Base-by-base conservation (phyloP, 2,113 vertebrate genomes). In the Notothenia rossii region DNA sequence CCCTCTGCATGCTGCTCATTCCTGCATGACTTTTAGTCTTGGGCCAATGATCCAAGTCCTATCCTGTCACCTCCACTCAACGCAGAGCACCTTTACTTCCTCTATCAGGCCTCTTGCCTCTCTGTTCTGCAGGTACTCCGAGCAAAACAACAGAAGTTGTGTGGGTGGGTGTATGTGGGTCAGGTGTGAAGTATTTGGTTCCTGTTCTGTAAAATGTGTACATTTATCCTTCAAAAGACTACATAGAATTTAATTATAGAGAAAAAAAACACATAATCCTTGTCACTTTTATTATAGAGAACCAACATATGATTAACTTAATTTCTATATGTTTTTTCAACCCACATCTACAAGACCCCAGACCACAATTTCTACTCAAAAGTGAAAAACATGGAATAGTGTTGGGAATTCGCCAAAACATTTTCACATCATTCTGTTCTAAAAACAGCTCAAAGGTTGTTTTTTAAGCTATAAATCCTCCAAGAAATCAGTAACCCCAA, bases 11-110 rank as follows among this genome's bases (percentile, higher is more conserved):
- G 91, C 91, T 92, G 76, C 89, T 79, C 68, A 64, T 81, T 84
- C 78, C 89, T 93, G 89, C 91, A 90, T 94, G 85, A 90, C 71
- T 92, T 49, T 89, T 89, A 95, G 94, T 90, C 92, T 92, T 92
- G 91, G 91, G 80, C 89, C 87, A 91, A 62, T 88, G 91, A 95
- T 82, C 87, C 85, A 89, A 95, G 93, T 76, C 80, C 93, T 86
- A 78, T 94, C 82, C 83, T 94, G 88, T 94, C 94, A 91, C 94
- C 95, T 86, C 93, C 94, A 88, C 80, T 95, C 91, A 95, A 94
- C 80, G 94, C 92, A 79, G 95, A 95, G 87, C 93, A 95, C 45
- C 94, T 95, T 50, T 94, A 92, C 92, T 95, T 95, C 90, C 93
- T 94, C 80, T 95, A 94, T 94, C 94, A 95, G 90, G 88, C 93